phyloP scores from a whole-genome alignment of 2,113 vertebrate genomes.

The Cochlearius cochlearius region DNA sequence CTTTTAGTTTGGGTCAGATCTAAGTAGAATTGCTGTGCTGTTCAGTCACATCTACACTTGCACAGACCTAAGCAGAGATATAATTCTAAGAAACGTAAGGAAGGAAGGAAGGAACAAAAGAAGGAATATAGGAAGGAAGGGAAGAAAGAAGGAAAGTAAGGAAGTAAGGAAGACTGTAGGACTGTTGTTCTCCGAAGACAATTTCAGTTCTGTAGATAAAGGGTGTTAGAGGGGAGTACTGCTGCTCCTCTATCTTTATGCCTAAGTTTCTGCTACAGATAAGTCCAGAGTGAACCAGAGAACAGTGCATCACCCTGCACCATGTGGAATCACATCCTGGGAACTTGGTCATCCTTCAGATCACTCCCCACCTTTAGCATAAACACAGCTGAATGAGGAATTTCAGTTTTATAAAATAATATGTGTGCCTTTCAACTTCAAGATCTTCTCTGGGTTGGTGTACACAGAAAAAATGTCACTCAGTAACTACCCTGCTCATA shows the following conservation, averaged over 20 bases:
- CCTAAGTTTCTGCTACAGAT: neutral
- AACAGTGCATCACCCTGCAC: neutral
- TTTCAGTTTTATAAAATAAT: neutral
- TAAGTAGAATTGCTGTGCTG: neutral
- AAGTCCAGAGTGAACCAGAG: neutral
- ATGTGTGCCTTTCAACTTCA: neutral
- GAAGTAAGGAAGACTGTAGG: neutral
- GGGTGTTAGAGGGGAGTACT: neutral
- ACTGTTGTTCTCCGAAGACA: neutral
- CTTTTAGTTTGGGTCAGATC: neutral
- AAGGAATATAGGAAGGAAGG: accelerated
- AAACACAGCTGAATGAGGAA: neutral
- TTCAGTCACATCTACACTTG: neutral
- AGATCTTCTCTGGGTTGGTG: neutral
- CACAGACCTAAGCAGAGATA: neutral
- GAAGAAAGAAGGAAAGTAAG: accelerated
- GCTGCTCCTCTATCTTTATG: neutral
- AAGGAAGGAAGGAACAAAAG: accelerated
- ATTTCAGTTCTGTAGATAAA: neutral
- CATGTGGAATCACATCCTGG: neutral
- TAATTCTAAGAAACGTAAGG: neutral
- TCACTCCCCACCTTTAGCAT: neutral
- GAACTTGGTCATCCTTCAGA: neutral
- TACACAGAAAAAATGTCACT: neutral
- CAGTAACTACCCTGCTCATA: neutral